Evolutionary conservation across 2,797 vertebrate species (phyloP), one percentile per base, ranked within the genome.

Genomic region (Lithobates pipiens): DNA sequence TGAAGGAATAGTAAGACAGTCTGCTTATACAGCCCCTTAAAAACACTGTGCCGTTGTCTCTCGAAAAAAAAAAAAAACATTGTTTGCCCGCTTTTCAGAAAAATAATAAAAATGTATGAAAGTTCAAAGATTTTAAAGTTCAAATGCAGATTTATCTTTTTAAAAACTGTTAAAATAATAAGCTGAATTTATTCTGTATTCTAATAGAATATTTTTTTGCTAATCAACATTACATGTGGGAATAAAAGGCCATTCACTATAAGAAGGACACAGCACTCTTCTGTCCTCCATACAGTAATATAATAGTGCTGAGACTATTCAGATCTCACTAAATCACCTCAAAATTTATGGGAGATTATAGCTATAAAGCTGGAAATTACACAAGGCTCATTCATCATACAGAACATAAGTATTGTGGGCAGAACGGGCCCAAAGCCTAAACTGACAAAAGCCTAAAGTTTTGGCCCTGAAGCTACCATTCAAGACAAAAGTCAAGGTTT

Each of bases 351-450:
- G 39, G 23, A 73, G 44, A 73, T 73, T 42, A 15, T 7, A 10
- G 71, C 71, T n/a, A 73, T 73, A 25, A 73, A 73, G 36, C 27
- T 44, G 71, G 10, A 73, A 73, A 15, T 42, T 13, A 42, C 65
- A 67, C 65, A 67, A 15, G 65, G 25, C 65, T 67, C 65, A 67
- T 61, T 61, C 54, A 61, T 61, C 7, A 23, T 61, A 61, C 6
- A 61, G 54, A 21, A 61, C 54, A 23, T 8, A 61, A 23, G 54
- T 23, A 61, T 23, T 61, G 54, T 23, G 54, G 15, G 54, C 21
- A 61, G 21, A 61, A 61, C 21, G 54, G 54, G 54, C 54, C 54
- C 54, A 4, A 9, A 23, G 54, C 54, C 54, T 23, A 61, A 61
- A 61, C 21, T 23, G 54, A 61, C 54, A 61, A 61, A 61, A 61